Conservation (phyloP, 35 echinoderm and acorn worm genomes). For the Acanthaster planci region DNA sequence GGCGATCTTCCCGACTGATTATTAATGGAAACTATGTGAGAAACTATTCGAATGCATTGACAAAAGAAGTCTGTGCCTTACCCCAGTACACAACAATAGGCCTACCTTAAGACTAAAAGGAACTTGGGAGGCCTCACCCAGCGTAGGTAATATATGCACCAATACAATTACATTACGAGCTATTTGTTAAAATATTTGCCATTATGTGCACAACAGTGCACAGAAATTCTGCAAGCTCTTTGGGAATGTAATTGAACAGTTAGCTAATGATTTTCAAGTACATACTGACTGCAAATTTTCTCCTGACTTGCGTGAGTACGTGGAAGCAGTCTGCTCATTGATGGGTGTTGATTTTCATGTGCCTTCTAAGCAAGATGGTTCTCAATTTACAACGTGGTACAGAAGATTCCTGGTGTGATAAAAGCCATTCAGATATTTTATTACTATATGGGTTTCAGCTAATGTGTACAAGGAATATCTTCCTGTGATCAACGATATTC, state of each 20-base stretch:
- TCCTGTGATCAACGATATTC: slow-evolving; percentile 41
- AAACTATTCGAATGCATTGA: too few relatives aligned
- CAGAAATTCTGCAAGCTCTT: slow-evolving; percentile 50
- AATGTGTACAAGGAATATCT: slow-evolving; percentile 33
- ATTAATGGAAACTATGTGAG: too few relatives aligned
- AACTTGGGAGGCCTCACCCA: too few relatives aligned
- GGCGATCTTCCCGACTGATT: too few relatives aligned
- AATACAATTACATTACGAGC: too few relatives aligned
- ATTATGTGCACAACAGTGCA: slow-evolving; percentile 50
- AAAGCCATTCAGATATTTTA: slow-evolving; percentile 60
- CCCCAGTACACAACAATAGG: too few relatives aligned
- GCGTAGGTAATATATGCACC: too few relatives aligned
- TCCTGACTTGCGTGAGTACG: slow-evolving; percentile 55
- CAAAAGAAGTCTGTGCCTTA: too few relatives aligned
- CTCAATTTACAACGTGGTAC: slow-evolving; percentile 57
- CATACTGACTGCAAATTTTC: slow-evolving; percentile 38
- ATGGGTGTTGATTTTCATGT: slow-evolving; percentile 44
- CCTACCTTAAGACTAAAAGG: too few relatives aligned
- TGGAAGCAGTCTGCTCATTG: slow-evolving; percentile 39
- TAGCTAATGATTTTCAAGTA: slow-evolving; percentile 60
- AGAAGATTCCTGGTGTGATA: slow-evolving; percentile 55
- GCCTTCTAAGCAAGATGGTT: slow-evolving; percentile 52
- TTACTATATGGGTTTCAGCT: slow-evolving; percentile 50
- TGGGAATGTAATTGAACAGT: slow-evolving; percentile 33
- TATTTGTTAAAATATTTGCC: too few relatives aligned